Percentiles rank a stretch among this genome's conserved stretches.
These are phyloP conservation scores for Acleris literana DNA, from an alignment of 2,888 invertebrate genomes.

Conservation along the genomic window DNA sequence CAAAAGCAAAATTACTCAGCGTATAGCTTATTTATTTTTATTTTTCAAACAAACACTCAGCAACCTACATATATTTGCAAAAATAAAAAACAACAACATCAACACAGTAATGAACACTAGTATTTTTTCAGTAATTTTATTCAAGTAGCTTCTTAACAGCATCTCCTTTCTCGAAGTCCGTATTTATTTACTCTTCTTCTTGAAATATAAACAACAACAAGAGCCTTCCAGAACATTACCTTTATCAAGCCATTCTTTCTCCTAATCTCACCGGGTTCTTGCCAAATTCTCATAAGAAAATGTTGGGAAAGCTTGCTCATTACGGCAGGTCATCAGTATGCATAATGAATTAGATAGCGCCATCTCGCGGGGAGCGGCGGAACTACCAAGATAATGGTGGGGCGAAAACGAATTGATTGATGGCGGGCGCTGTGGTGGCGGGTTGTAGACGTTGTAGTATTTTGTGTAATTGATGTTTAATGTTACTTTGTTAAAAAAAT, in stretches of 20 bases:
- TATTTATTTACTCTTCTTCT: neutral
- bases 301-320: constrained; percentile 77
- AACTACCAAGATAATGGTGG: constrained; percentile 50
- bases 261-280: constrained; percentile 65
- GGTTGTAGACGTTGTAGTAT: constrained; percentile 4
- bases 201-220: constrained; percentile 15
- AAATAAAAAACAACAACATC: no score
- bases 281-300: constrained; percentile 74
- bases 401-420: constrained; percentile 36
- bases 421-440: constrained; percentile 23
- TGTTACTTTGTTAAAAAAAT: constrained; percentile 3
- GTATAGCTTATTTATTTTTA: no score
- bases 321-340: constrained; percentile 89
- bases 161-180: no score
- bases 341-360: constrained; percentile 87
- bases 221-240: constrained; percentile 44
- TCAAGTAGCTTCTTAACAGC: no score
- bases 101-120: no score
- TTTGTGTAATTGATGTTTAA: constrained; percentile 19
- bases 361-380: constrained; percentile 68
- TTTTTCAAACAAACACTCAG: no score
- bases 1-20: no score
- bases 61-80: no score
- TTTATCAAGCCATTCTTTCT: constrained; percentile 67
- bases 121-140: no score